phyloP scores from a whole-genome alignment of 1,140 invertebrate species.

The Nylanderia fulva region DNA sequence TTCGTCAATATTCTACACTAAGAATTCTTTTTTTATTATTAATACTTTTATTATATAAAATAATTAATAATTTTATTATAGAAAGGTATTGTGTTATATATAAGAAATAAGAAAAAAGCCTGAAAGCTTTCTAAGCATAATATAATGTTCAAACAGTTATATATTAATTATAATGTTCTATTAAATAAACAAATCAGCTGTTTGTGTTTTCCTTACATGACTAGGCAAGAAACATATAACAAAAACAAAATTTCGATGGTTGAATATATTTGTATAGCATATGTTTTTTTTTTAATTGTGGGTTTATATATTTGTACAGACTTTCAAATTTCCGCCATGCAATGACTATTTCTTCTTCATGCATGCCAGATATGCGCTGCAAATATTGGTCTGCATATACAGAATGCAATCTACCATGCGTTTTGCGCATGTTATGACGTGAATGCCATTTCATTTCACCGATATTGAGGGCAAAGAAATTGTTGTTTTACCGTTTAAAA shows the following conservation, averaged over 20 bases:
- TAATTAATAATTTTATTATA: too few relatives aligned
- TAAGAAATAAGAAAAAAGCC: too few relatives aligned
- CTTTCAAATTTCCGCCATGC: conserved; percentile 15
- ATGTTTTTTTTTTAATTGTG: conserved; percentile 15
- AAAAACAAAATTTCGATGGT: not conserved
- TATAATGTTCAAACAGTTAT: conserved; percentile 16
- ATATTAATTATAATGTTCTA: not conserved
- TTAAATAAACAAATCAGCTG: not conserved
- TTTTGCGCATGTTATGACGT: conserved; percentile 42
- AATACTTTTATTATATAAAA: not conserved
- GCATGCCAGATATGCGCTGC: conserved; percentile 51
- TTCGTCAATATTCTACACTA: not conserved
- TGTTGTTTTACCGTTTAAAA: conserved; percentile 48
- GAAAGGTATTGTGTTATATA: too few relatives aligned
- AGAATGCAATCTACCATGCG: conserved; percentile 61
- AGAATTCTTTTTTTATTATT: not conserved
- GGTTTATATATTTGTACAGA: conserved; percentile 20
- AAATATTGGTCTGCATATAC: conserved; percentile 53
- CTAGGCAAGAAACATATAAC: not conserved
- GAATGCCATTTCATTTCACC: conserved; percentile 60
- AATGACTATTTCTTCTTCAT: conserved; percentile 32
- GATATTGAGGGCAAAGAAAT: conserved; percentile 53
- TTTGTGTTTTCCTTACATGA: not conserved
- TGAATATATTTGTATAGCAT: not conserved
- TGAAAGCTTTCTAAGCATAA: not conserved